phyloP scores from a whole-genome alignment of 35 echinoderm and acorn worm species.

The Apostichopus californicus region DNA sequence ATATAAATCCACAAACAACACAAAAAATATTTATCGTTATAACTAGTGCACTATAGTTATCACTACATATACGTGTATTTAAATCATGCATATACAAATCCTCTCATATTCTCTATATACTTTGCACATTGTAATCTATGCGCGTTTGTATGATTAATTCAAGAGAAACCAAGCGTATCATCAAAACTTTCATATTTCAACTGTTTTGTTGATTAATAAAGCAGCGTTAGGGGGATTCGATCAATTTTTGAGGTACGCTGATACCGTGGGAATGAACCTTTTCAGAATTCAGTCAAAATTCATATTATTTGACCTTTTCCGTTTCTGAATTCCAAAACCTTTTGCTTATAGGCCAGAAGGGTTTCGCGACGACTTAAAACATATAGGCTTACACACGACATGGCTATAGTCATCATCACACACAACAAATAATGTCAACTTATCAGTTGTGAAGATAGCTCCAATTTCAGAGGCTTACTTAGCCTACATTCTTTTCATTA shows the following conservation, averaged over 20 bases:
- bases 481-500: not conserved
- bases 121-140: too few species aligned
- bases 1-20: too few species aligned
- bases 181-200: too few species aligned
- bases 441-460: not conserved
- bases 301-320: not conserved
- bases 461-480: not conserved
- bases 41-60: too few species aligned
- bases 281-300: not conserved
- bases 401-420: not conserved
- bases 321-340: not conserved
- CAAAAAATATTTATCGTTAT: too few species aligned
- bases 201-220: not conserved
- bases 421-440: not conserved
- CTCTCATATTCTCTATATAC: too few species aligned
- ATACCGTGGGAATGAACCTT: not conserved
- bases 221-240: not conserved
- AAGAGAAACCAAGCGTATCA: too few species aligned
- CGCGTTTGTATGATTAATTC: too few species aligned
- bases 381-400: not conserved
- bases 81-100: too few species aligned
- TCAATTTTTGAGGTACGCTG: not conserved
- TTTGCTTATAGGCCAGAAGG: not conserved
- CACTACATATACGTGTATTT: too few species aligned
- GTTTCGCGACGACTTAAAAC: not conserved